Evolutionary conservation across 2,888 invertebrate genomes (phyloP), one percentile per base, ranked within the genome.

Genomic region (Eupithecia vulgata): DNA sequence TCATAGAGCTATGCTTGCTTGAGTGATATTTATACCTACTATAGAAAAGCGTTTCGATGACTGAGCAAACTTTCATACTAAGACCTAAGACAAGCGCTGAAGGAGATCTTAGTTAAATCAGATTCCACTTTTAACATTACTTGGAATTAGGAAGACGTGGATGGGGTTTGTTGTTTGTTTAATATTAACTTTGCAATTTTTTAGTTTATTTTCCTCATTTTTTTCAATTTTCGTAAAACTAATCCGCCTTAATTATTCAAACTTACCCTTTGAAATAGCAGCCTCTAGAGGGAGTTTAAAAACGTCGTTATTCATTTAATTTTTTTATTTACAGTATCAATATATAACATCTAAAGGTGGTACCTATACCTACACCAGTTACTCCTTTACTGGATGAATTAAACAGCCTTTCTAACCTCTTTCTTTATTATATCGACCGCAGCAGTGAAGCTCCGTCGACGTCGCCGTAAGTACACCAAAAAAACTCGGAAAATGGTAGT

Each of bases 371-470:
- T 52, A 25, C 7, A 52, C 25, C 4, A 52, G 21, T 52, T 2
- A 52, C 25, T 48, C 21, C n/a, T 48, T 17, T 45, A 21, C n/a
- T 5, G 52, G 52, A 52, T 52, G 10, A 52, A 52, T 52, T 52
- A 52, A 52, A 52, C 21, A 25, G 12, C 12, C 52, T 61, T 59
- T 30, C 34, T 61, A 61, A 61, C 61, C 59, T 61, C 57, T 52
- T 25, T 57, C 25, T 61, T 61, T 30, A 61, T 17, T 61, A 61
- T 61, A 34, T 61, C 61, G 34, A 61, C 8, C 34, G 13, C 7
- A 61, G 34, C 61, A 8, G 34, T 34, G 34, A 61, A 34, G 61
- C 17, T 2, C 30, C 61, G 34, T 34, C 61, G 34, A 61, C 57
- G 57, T 25, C 57, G 57, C 25, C 57, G 21, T 57, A 61, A 34